Base-by-base conservation (phyloP, 2,888 invertebrate genomes). In the Molorchus minor region DNA sequence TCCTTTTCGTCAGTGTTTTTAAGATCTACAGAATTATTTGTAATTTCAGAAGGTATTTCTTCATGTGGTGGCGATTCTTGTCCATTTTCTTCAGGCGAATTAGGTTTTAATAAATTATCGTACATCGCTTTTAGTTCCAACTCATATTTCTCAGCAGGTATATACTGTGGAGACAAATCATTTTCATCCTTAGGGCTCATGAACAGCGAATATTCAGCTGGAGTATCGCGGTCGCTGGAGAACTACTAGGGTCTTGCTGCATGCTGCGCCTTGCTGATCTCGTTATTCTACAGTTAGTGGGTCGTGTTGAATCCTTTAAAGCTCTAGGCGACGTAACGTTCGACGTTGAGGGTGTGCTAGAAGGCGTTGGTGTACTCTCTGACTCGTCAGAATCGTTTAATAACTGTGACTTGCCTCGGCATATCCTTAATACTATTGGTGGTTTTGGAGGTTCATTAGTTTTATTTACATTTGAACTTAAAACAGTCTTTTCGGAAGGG, bases 401-500 rank as follows among this genome's bases (percentile, higher is more conserved):
- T 56, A 84, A 67, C 65, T 83, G 81, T 8, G 84, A 83, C 57
- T 86, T 87, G 10, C 86, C 89, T 81, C 93, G 91, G 67, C 93
- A 93, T 85, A 94, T 94, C 81, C 94, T 86, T 65, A 94, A 82
- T 53, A 94, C 93, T 75, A 94, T 94, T 17, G 94, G 94, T 40
- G 93, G 92, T 67, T 80, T 80, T 44, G 74, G 63, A 29, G 72
- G 68, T 60, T 77, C 77, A 54, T 66, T 71, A 40, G 67, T 68
- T 67, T 72, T 77, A 69, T 77, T 77, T 65, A 72, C 71, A 71
- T 77, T 78, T 61, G 75, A 71, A 70, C 72, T 75, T 64, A 78
- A 65, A 10, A 76, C 76, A 69, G 75, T 75, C 71, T 79, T 76
- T 67, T 77, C 76, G 13, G 71, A 19, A 29, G 68, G 60, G 64